Percentiles rank a stretch among this genome's conserved stretches.
Conservation (phyloP, 2,113 vertebrate genomes). For the Nannobrachium achirus region DNA sequence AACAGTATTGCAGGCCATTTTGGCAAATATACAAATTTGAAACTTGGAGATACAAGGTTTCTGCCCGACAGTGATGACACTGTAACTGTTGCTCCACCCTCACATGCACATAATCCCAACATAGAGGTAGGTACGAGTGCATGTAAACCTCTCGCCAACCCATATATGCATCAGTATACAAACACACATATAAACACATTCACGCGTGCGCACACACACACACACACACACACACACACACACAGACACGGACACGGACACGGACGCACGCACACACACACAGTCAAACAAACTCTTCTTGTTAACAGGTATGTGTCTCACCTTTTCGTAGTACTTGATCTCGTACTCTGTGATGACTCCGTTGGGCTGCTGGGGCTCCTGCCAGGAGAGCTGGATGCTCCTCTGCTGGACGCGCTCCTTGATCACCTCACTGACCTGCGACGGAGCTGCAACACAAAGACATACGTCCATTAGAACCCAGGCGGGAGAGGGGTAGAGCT, state of each 20-base stretch:
- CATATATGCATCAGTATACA: not conserved
- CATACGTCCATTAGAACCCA: constrained; percentile 77
- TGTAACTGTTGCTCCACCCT: too few relatives aligned
- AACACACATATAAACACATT: not conserved
- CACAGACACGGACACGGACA: constrained; percentile 5
- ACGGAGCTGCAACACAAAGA: constrained; percentile 86
- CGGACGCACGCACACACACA: not conserved
- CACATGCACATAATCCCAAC: too few relatives aligned
- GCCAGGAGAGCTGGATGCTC: constrained; percentile 96
- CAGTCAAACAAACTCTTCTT: not conserved
- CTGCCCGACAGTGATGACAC: too few relatives aligned
- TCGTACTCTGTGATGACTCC: constrained; percentile 99
- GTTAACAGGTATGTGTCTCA: constrained; percentile 74
- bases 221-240: constrained; percentile 10
- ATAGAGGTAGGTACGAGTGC: too few relatives aligned
- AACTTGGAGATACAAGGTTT: too few relatives aligned
- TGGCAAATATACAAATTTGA: too few relatives aligned
- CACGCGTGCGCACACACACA: not conserved
- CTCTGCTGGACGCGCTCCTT: constrained; percentile 94
- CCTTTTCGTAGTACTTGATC: constrained; percentile 99
- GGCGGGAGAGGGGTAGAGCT: constrained; percentile 64
- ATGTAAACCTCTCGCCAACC: too few relatives aligned
- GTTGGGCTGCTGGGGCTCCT: constrained; percentile 97
- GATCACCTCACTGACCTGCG: constrained; percentile 96
- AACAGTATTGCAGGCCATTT: too few relatives aligned